Percentiles rank a stretch among this genome's conserved stretches.
Evolutionary conservation across 2,113 vertebrate genomes (phyloP).

Genomic region (Tamias sibiricus): DNA sequence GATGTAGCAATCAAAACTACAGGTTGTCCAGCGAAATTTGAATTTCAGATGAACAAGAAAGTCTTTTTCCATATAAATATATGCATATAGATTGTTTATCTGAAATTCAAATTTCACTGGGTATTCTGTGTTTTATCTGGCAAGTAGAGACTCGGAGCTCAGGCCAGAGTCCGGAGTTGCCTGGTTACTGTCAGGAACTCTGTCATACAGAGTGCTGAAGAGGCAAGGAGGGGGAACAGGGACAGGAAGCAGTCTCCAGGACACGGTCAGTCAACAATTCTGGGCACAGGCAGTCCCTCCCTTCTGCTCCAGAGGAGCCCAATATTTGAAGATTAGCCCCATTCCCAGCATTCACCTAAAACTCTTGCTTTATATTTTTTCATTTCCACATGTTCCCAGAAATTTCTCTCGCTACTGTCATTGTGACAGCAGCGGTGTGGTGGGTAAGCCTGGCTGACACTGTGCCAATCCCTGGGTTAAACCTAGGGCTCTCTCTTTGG

Average conservation of each 20-base stretch:
- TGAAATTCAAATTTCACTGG: conserved; percentile 18
- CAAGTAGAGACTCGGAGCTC: background rate
- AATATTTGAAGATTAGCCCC: conserved; percentile 44
- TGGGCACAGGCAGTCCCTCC: conserved; percentile 45
- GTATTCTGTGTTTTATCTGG: conserved; percentile 6
- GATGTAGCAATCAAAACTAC: background rate
- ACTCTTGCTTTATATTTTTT: background rate
- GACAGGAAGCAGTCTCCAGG: conserved; percentile 46
- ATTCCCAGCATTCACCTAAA: conserved; percentile 29
- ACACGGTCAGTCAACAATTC: conserved; percentile 51
- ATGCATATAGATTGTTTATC: background rate
- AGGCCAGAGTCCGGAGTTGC: conserved; percentile 37
- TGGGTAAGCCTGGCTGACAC: background rate
- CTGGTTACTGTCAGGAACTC: conserved; percentile 44
- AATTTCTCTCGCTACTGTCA: background rate
- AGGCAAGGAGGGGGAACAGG: background rate
- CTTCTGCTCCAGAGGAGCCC: conserved; percentile 51
- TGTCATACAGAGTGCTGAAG: conserved; percentile 29
- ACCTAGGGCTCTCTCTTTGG: background rate
- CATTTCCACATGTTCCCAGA: background rate
- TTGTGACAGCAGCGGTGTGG: background rate
- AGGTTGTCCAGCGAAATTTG: background rate
- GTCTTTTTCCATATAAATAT: background rate
- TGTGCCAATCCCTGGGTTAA: background rate
- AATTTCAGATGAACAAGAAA: conserved; percentile 33